phyloP scores from a whole-genome alignment of 53 echinoderm and acorn worm genomes.

The Antedon mediterranea region DNA sequence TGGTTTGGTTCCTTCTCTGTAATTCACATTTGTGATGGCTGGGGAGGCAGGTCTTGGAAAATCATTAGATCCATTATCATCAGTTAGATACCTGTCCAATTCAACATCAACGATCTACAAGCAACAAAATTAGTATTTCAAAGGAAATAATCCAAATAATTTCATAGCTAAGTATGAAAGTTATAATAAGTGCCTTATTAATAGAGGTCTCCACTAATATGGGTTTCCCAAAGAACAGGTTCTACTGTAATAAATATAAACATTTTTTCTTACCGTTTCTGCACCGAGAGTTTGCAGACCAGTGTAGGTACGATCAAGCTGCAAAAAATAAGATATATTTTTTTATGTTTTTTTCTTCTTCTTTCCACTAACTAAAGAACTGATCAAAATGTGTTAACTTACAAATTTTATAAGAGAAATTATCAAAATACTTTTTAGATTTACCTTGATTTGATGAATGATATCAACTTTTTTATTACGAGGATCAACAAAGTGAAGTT shows the following conservation, averaged over 20 bases:
- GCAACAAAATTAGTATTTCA: background rate
- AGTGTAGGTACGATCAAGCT: constrained; percentile 97
- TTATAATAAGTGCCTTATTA: too few relatives aligned
- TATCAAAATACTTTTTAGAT: too few relatives aligned
- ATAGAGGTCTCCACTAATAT: too few relatives aligned
- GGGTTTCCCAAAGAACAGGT: too few relatives aligned
- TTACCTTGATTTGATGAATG: constrained; percentile 78
- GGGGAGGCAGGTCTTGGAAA: constrained; percentile 73
- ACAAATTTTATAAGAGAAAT: too few relatives aligned
- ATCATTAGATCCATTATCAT: constrained; percentile 32
- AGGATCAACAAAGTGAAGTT: constrained; percentile 76
- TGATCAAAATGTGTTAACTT: too few relatives aligned
- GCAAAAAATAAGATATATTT: constrained; percentile 1
- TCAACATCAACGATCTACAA: constrained; percentile 88
- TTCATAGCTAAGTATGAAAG: background rate
- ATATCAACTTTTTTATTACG: constrained; percentile 99
- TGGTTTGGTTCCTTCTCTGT: constrained; percentile 84
- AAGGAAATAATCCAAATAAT: background rate
- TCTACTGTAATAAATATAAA: too few relatives aligned
- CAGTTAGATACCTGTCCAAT: constrained; percentile 77
- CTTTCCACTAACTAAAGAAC: too few relatives aligned
- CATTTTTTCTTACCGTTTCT: constrained; percentile 90
- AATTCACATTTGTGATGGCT: constrained; percentile 87
- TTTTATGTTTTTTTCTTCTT: too few relatives aligned
- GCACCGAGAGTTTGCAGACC: constrained; percentile 98